Conservation (phyloP, 2,797 vertebrate species). For the Acrocephalus scirpaceus region DNA sequence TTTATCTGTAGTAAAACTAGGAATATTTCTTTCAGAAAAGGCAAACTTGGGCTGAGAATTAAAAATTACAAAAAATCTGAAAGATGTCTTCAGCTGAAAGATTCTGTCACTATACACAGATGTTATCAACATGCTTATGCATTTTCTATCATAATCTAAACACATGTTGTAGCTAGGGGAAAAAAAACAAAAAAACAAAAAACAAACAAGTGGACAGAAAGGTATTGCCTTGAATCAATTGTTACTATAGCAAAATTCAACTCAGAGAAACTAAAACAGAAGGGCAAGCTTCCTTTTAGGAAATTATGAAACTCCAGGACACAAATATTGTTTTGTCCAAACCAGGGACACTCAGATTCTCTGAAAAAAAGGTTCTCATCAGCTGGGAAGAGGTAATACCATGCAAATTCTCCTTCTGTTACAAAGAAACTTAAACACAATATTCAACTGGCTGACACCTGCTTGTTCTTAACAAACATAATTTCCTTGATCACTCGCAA, state of each 20-base stretch:
- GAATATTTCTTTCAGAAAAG: not conserved
- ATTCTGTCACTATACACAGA: not conserved
- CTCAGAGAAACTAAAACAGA: not conserved
- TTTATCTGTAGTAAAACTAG: not conserved
- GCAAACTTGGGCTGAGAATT: not conserved
- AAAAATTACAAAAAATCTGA: not conserved
- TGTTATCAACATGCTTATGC: not conserved
- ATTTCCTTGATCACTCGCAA: not conserved
- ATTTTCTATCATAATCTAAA: not conserved
- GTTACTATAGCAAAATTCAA: not conserved
- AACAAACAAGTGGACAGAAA: not conserved
- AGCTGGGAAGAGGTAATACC: not conserved
- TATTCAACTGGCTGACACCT: not conserved
- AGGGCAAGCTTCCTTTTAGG: not conserved
- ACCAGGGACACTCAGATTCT: not conserved
- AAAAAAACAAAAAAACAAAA: not conserved
- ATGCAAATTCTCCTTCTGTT: not conserved
- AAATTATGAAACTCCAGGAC: not conserved
- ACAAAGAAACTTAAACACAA: not conserved
- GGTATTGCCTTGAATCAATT: not conserved
- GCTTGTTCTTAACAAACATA: not conserved
- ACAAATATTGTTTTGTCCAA: not conserved
- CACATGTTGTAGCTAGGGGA: rapidly evolving
- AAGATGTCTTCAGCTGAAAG: not conserved
- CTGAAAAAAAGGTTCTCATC: not conserved